phyloP scores from a whole-genome alignment of 2,113 vertebrate genomes.

The Ptilorrhoa leucosticta region DNA sequence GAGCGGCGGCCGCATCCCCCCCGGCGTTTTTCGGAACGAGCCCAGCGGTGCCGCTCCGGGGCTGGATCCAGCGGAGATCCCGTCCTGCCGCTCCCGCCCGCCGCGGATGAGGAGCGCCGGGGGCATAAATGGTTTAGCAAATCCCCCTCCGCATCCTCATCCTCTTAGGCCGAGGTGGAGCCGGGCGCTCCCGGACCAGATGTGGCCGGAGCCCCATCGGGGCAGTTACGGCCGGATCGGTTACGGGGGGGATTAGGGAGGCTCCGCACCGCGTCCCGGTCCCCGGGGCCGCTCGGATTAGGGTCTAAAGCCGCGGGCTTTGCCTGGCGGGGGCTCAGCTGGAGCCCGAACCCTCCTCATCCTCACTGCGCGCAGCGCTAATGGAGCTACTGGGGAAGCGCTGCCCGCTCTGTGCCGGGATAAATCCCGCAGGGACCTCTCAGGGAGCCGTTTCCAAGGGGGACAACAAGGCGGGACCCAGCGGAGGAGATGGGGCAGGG shows the following conservation, averaged over 20 bases:
- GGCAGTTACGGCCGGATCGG: slow-evolving; percentile 60
- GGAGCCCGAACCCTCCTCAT: slow-evolving; percentile 38
- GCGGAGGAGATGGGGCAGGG: neutral
- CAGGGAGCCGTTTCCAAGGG: neutral
- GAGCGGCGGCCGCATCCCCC: accelerated
- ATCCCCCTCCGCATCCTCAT: slow-evolving; percentile 41
- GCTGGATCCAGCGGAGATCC: neutral
- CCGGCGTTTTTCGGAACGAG: accelerated
- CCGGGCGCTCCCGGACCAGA: slow-evolving; percentile 29
- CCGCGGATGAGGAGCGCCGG: neutral
- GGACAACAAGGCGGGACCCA: neutral
- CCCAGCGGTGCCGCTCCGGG: neutral
- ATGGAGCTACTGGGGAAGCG: neutral
- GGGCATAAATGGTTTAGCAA: neutral
- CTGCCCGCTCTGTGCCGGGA: neutral
- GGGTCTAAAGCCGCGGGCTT: slow-evolving; percentile 40
- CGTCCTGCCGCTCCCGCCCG: neutral
- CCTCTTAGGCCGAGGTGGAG: slow-evolving; percentile 30
- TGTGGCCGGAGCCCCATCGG: slow-evolving; percentile 63
- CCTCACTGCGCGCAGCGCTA: neutral
- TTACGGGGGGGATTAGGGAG: slow-evolving; percentile 69
- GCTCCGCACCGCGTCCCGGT: neutral
- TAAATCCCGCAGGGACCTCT: neutral
- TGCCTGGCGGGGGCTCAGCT: slow-evolving; percentile 44
- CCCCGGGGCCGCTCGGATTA: slow-evolving; percentile 63